Conservation (phyloP, 2,113 vertebrate genomes). For the Apodemus sylvaticus region DNA sequence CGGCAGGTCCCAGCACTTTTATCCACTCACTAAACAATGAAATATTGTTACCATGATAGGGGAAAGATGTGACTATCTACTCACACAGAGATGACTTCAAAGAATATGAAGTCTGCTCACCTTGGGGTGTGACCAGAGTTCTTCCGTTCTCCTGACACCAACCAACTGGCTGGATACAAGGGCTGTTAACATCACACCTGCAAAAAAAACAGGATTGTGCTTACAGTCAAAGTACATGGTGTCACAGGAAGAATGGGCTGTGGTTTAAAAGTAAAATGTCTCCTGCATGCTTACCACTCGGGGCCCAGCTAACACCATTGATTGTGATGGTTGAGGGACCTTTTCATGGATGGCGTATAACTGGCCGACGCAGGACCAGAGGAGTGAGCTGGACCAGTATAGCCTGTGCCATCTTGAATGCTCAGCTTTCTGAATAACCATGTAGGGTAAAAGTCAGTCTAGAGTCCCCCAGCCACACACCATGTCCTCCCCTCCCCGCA, state of each 20-base stretch:
- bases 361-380: neutral
- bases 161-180: constrained; percentile 77
- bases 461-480: too few species aligned
- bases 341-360: too few species aligned
- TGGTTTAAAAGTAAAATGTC: neutral
- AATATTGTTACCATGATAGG: neutral
- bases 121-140: constrained; percentile 75
- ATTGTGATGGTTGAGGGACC: neutral
- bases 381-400: neutral
- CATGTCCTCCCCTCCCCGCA: neutral
- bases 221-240: neutral
- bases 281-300: accelerated
- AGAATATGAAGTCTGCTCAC: constrained; percentile 34
- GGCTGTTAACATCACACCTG: constrained; percentile 78
- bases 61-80: neutral
- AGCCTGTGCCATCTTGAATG: too few species aligned
- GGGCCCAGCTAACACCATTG: accelerated
- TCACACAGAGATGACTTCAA: neutral
- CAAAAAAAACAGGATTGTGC: constrained; percentile 49
- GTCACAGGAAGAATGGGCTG: neutral
- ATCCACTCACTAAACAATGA: neutral
- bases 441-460: neutral
- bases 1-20: neutral
- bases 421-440: neutral
- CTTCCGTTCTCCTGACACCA: constrained; percentile 75